Conservation (phyloP, 2,888 invertebrate genomes). For the Arge pagana region DNA sequence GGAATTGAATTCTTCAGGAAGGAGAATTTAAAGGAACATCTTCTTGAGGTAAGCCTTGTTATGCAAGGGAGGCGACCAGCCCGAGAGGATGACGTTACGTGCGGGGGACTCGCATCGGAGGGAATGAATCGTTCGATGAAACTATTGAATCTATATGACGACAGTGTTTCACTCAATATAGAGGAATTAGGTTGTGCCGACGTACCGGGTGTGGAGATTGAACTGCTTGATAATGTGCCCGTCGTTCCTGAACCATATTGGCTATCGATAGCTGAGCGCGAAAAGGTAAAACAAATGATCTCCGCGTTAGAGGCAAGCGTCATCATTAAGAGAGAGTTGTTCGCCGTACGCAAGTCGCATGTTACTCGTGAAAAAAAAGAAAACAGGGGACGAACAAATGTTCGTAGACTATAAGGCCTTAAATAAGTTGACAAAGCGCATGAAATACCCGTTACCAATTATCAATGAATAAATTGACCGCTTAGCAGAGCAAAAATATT, state of each 20-base stretch:
- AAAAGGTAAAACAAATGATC: constrained; percentile 28
- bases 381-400: constrained; percentile 33
- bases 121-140: no score
- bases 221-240: constrained; percentile 8
- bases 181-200: background rate
- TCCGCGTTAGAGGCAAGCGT: constrained; percentile 28
- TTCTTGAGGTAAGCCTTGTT: no score
- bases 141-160: background rate
- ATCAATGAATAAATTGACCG: constrained; percentile 50
- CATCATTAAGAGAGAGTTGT: constrained; percentile 30
- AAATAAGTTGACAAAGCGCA: constrained; percentile 44
- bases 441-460: constrained; percentile 47
- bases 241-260: constrained; percentile 23
- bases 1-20: no score
- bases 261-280: constrained; percentile 25
- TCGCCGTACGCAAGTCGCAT: constrained; percentile 37
- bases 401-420: constrained; percentile 40
- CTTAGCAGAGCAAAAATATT: constrained; percentile 38
- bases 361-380: constrained; percentile 37
- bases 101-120: no score
- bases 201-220: constrained; percentile 15
- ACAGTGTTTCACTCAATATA: background rate
- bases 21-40: no score
- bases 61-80: no score
- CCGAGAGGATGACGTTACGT: no score